Evolutionary conservation across 2,797 vertebrate species (phyloP), one percentile per base, ranked within the genome.

Genomic region (Pithecia hirsuta): DNA sequence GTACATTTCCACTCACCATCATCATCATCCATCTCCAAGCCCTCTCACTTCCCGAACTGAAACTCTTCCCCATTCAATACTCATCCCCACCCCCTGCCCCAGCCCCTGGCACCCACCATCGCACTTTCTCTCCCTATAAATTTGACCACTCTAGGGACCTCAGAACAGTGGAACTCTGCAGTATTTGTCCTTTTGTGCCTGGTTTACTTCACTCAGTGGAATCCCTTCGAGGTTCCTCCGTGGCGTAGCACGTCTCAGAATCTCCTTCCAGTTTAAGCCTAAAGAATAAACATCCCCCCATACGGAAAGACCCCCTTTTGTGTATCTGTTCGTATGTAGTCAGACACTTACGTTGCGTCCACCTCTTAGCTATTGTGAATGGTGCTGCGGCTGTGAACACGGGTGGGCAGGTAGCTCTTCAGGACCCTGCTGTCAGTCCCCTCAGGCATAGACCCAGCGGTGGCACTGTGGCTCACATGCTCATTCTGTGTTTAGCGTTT

Each of bases 301-400:
- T 7, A 9, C 8, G 30, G 41, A 22, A 1, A 5, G 14, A 5
- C 44, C 33, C 1, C 64, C 8, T 0, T 46, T 7, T 8, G 10
- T 57, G 6, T 11, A 5, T 36, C 72, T 8, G 0, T 12, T 28
- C 10, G 1, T 2, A 13, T 1, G 0, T 2, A 11, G 1, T 0
- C 0, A 4, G 59, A 12, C 36, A 19, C 44, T 19, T 17, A 3
- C 15, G 39, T 7, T 6, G 33, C 39, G 2, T 30, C 70, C 55
- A n/a, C 52, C 28, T 14, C 10, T 15, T 2, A 9, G 30, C 36
- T 30, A 0, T 6, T 1, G 4, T 22, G 26, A 75, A 36, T 15
- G 13, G 10, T 1, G 74, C 24, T 39, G 22, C n/a, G 9, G 6
- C 33, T 3, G 1, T 48, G 72, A 44, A 28, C 30, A 2, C 2